Evolutionary conservation across 2,888 invertebrate genomes (phyloP).

Genomic region (Chrysolina americana): DNA sequence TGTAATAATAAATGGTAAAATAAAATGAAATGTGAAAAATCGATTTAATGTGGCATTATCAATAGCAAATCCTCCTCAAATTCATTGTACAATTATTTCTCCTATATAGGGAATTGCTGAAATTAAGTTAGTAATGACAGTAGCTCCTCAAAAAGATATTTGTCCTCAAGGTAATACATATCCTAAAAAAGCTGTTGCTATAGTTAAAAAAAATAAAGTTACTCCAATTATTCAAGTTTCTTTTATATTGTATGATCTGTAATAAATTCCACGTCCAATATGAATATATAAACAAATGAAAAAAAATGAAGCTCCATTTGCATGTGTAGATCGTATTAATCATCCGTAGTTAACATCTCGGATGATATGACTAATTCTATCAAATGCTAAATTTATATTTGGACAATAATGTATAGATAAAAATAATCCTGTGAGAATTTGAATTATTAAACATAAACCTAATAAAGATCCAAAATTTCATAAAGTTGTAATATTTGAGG

Average conservation of each 20-base stretch:
- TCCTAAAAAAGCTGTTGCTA: conserved; percentile 83
- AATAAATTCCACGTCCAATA: conserved; percentile 78
- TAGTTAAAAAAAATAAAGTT: conserved; percentile 76
- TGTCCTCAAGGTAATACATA: conserved; percentile 84
- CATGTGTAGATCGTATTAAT: conserved; percentile 77
- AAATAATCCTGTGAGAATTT: conserved; percentile 80
- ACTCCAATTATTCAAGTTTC: conserved; percentile 78
- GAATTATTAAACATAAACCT: conserved; percentile 76
- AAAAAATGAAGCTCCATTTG: conserved; percentile 82
- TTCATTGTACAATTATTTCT: conserved; percentile 76
- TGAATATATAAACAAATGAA: conserved; percentile 81
- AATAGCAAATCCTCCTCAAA: conserved; percentile 84
- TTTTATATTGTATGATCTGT: conserved; percentile 68
- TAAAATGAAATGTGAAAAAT: conserved; percentile 83
- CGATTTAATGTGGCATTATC: conserved; percentile 83
- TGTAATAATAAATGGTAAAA: conserved; percentile 79
- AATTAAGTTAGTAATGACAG: conserved; percentile 76
- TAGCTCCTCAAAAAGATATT: conserved; percentile 87
- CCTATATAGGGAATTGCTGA: conserved; percentile 82
- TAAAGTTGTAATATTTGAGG: conserved; percentile 75
- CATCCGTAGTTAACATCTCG: conserved; percentile 81
- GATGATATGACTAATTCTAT: conserved; percentile 78
- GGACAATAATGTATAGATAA: conserved; percentile 80
- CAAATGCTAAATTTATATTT: conserved; percentile 77
- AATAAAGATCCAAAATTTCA: conserved; percentile 82